Conservation (phyloP, 2,888 invertebrate genomes). For the Xanthia icteritia region DNA sequence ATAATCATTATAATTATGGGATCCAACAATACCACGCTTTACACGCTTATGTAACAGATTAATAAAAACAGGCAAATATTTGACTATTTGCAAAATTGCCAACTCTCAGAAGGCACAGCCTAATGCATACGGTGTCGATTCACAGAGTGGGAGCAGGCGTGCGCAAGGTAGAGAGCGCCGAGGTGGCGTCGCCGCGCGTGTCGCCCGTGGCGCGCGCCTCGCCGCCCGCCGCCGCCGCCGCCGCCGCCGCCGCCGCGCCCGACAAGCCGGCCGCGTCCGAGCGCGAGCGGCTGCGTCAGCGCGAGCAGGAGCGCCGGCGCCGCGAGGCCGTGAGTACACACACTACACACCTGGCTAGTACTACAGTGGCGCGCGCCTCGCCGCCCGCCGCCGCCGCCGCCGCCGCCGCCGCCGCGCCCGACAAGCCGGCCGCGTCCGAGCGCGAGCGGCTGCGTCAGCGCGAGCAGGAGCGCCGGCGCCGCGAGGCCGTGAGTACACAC, state of each 20-base stretch:
- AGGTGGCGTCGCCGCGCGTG: slow-evolving; percentile 83
- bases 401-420: slow-evolving; percentile 60
- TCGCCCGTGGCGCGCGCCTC: slow-evolving; percentile 85
- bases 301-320: slow-evolving; percentile 97
- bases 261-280: slow-evolving; percentile 92
- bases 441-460: slow-evolving; percentile 95
- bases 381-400: too few relatives aligned
- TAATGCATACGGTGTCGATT: slow-evolving; percentile 8
- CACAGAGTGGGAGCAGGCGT: slow-evolving; percentile 73
- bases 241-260: slow-evolving; percentile 82
- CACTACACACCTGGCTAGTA: too few relatives aligned
- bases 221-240: slow-evolving; percentile 79
- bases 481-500: slow-evolving; percentile 95
- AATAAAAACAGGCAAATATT: neutral
- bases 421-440: slow-evolving; percentile 92
- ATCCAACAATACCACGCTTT: neutral
- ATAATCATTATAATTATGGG: neutral
- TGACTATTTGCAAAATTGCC: neutral
- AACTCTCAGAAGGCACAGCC: neutral
- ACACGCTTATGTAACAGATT: neutral
- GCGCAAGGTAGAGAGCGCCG: slow-evolving; percentile 79
- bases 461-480: slow-evolving; percentile 97
- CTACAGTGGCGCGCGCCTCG: slow-evolving; percentile 71
- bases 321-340: slow-evolving; percentile 95
- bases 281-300: slow-evolving; percentile 95